phyloP scores from a whole-genome alignment of 1,140 invertebrate genomes.

The Drosophila kikkawai region DNA sequence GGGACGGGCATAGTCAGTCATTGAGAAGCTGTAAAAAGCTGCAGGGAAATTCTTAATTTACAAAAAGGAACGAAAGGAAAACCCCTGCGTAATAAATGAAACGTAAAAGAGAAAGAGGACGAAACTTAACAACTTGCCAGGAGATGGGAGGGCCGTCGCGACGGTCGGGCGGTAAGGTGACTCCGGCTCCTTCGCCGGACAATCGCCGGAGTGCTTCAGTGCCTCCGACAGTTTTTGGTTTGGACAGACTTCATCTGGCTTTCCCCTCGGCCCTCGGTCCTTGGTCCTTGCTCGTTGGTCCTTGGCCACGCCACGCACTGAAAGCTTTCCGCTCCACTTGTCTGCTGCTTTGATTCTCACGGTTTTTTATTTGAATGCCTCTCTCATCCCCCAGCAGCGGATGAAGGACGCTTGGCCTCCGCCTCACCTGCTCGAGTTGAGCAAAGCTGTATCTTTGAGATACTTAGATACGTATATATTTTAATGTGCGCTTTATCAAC shows the following conservation, averaged over 20 bases:
- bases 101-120: slow-evolving; percentile 63
- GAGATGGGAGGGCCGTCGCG: slow-evolving; percentile 2
- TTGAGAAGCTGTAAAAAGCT: slow-evolving; percentile 74
- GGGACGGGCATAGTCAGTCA: slow-evolving; percentile 45
- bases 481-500: slow-evolving; percentile 82
- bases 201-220: slow-evolving; percentile 52
- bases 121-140: slow-evolving; percentile 65
- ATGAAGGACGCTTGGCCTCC: slow-evolving; percentile 38
- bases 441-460: slow-evolving; percentile 63
- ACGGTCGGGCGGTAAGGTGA: neutral
- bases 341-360: slow-evolving; percentile 79
- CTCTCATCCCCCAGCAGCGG: neutral
- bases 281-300: slow-evolving; percentile 12
- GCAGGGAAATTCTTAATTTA: slow-evolving; percentile 78
- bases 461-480: slow-evolving; percentile 80
- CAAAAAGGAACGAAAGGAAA: slow-evolving; percentile 53
- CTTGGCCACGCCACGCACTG: slow-evolving; percentile 56
- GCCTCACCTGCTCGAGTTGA: slow-evolving; percentile 34
- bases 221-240: slow-evolving; percentile 54
- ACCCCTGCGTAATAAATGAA: slow-evolving; percentile 74
- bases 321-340: slow-evolving; percentile 80
- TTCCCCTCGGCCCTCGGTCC: slow-evolving; percentile 10
- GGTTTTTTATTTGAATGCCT: slow-evolving; percentile 79
- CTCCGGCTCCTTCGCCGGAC: slow-evolving; percentile 43
- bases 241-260: slow-evolving; percentile 35